Evolutionary conservation across 1,140 invertebrate species (phyloP).

Genomic region (Eurosta solidaginis): DNA sequence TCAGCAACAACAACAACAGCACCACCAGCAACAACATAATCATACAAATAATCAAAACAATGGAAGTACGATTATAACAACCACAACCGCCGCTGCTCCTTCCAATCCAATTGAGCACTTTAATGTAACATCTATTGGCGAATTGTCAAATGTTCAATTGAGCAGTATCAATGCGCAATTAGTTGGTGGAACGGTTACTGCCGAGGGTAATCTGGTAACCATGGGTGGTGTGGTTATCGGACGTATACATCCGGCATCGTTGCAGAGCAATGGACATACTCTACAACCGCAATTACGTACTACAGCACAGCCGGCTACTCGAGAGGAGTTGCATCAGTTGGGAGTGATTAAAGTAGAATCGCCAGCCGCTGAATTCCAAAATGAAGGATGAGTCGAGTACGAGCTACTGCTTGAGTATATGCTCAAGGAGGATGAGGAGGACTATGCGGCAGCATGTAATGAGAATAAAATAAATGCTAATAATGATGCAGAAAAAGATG

Average conservation of each 20-base stretch:
- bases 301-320: constrained; percentile 33
- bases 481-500: background rate
- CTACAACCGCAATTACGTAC: constrained; percentile 34
- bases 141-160: constrained; percentile 50
- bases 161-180: constrained; percentile 39
- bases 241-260: constrained; percentile 46
- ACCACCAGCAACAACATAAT: constrained; percentile 43
- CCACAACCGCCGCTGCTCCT: constrained; percentile 35
- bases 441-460: constrained; percentile 16
- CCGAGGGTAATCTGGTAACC: constrained; percentile 55
- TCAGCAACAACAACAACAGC: constrained; percentile 44
- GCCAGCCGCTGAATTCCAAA: constrained; percentile 36
- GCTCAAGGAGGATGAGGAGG: constrained; percentile 45
- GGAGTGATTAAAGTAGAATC: constrained; percentile 56
- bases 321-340: constrained; percentile 51
- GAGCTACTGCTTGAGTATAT: constrained; percentile 48
- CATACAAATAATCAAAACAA: constrained; percentile 38
- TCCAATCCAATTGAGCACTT: constrained; percentile 47
- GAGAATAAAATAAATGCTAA: background rate
- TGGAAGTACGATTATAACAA: constrained; percentile 36
- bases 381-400: constrained; percentile 52
- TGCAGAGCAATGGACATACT: constrained; percentile 16
- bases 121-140: constrained; percentile 51
- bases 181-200: constrained; percentile 48
- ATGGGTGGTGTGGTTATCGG: constrained; percentile 57